phyloP scores from a whole-genome alignment of 2,113 vertebrate species.

The Todiramphus saurophagus region DNA sequence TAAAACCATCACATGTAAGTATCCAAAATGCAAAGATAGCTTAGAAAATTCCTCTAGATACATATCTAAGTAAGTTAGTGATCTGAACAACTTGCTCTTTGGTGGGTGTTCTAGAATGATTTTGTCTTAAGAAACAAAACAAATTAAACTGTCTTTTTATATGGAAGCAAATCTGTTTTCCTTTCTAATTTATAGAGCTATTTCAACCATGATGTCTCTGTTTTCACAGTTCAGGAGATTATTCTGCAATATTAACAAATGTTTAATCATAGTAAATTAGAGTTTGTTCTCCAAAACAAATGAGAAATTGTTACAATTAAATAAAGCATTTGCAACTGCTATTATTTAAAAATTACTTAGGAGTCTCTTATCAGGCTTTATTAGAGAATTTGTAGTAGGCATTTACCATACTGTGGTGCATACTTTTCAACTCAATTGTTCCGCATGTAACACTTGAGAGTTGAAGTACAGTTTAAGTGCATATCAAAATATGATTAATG shows the following conservation, averaged over 20 bases:
- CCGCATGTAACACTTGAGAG: background rate
- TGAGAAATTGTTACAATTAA: background rate
- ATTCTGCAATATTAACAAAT: background rate
- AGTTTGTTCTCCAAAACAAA: background rate
- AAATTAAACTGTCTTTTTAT: background rate
- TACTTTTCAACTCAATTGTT: background rate
- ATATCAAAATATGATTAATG: background rate
- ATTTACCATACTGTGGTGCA: background rate
- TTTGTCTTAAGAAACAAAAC: background rate
- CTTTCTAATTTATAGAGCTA: background rate
- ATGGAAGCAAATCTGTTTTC: background rate
- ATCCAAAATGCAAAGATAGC: background rate
- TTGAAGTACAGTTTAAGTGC: background rate
- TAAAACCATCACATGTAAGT: background rate
- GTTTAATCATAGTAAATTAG: background rate
- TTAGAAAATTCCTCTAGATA: background rate
- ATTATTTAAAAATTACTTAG: background rate
- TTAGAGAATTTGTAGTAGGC: background rate
- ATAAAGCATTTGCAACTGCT: background rate
- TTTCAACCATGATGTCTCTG: background rate
- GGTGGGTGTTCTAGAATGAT: background rate
- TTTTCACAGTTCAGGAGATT: background rate
- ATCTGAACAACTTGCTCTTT: background rate
- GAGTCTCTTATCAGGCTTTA: background rate
- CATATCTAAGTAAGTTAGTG: background rate